These are phyloP conservation scores for Rapana venosa DNA, from an alignment of 2,888 invertebrate species.

Conservation along the genomic window DNA sequence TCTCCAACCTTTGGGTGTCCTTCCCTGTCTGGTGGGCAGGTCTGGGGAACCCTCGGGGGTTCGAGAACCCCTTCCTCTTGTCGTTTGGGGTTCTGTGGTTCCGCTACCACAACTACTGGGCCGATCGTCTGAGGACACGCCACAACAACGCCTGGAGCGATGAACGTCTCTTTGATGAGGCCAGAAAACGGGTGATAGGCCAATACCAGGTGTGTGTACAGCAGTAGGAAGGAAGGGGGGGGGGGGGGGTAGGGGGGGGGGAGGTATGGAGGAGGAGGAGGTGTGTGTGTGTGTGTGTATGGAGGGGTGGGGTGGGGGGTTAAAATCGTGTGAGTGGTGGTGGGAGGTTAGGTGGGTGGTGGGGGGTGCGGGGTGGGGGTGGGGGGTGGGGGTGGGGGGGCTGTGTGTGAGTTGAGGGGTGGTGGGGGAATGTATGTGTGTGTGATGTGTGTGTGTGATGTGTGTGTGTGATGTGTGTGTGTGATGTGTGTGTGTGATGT, in stretches of 20 bases:
- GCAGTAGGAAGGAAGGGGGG: neutral
- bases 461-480: too few species aligned
- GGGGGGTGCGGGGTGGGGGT: too few species aligned
- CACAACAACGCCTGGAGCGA: slow-evolving; percentile 92
- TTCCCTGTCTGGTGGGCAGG: slow-evolving; percentile 82
- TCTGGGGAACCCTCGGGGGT: slow-evolving; percentile 95
- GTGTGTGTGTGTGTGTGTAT: neutral
- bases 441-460: too few species aligned
- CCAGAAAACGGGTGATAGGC: slow-evolving; percentile 93
- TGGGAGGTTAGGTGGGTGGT: too few species aligned
- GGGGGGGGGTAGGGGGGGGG: neutral
- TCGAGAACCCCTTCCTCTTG: slow-evolving; percentile 97
- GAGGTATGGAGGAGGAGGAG: neutral
- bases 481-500: too few species aligned
- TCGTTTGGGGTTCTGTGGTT: slow-evolving; percentile 95
- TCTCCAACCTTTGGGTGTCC: too few species aligned
- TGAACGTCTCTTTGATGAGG: slow-evolving; percentile 94
- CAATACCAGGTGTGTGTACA: slow-evolving; percentile 86
- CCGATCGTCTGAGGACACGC: slow-evolving; percentile 80
- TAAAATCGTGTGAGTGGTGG: too few species aligned
- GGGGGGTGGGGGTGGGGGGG: too few species aligned
- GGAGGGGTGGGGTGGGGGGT: neutral
- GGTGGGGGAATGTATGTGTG: too few species aligned
- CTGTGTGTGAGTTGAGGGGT: too few species aligned
- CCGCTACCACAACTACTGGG: slow-evolving; percentile 96